A percentile compares a stretch with the other conserved stretches of the same genome.
Evolutionary conservation across 2,888 invertebrate species (phyloP).

Genomic region (Nomada goodeniana): DNA sequence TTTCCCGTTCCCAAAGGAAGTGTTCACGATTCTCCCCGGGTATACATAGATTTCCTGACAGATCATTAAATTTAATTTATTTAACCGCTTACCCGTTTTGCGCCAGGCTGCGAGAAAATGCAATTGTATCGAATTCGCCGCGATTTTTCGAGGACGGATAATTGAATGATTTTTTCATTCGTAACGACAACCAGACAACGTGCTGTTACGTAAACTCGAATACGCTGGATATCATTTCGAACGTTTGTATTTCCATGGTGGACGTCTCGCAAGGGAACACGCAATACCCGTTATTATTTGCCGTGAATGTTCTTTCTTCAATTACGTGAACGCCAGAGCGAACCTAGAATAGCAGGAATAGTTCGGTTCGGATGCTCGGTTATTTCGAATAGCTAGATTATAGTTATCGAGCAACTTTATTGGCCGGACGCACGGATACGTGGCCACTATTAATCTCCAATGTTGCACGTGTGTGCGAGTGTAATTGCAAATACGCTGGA

Average conservation of each 20-base stretch:
- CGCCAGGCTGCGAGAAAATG: no score
- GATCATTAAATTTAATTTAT: background rate
- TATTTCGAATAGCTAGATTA: conserved; percentile 44
- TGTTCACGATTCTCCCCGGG: background rate
- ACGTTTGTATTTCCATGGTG: conserved; percentile 6
- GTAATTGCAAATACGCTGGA: conserved; percentile 19
- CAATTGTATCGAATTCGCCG: no score
- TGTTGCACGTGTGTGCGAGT: background rate
- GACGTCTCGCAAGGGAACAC: conserved; percentile 2
- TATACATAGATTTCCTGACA: background rate
- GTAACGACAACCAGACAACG: background rate
- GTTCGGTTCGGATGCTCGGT: conserved; percentile 32
- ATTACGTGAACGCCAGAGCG: conserved; percentile 17
- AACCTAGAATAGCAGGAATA: conserved; percentile 37
- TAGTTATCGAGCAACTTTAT: conserved; percentile 51
- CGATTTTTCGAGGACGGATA: background rate
- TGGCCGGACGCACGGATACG: conserved; percentile 15
- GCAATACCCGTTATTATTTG: conserved; percentile 27
- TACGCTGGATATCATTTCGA: conserved; percentile 21
- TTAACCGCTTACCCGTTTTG: background rate
- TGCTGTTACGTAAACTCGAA: conserved; percentile 18
- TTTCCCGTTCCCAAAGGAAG: conserved; percentile 17
- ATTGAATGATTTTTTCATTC: background rate
- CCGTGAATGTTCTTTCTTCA: conserved; percentile 32
- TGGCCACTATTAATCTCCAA: conserved; percentile 28